A percentile compares a stretch with the other conserved stretches of the same genome.
phyloP scores from a whole-genome alignment of 2,888 invertebrate species.

The Hymenopus coronatus region DNA sequence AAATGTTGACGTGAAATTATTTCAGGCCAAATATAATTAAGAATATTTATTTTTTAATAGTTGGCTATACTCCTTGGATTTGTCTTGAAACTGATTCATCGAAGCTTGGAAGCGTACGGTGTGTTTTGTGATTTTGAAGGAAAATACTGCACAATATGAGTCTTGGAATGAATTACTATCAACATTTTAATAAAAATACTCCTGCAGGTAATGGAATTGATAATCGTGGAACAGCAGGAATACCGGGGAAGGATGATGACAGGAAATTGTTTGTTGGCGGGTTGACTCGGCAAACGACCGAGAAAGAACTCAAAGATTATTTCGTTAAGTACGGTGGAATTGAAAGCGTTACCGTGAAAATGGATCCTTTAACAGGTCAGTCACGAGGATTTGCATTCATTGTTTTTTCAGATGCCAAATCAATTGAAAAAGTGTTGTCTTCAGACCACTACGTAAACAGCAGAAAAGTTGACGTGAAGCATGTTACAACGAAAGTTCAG shows the following conservation, averaged over 20 bases:
- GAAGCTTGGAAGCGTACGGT: neutral
- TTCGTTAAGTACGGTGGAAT: constrained; percentile 63
- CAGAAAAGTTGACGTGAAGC: constrained; percentile 63
- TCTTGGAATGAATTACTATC: constrained; percentile 30
- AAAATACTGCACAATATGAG: neutral
- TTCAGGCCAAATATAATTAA: neutral
- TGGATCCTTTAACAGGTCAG: constrained; percentile 60
- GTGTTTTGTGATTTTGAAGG: neutral
- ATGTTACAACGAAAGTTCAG: constrained; percentile 60
- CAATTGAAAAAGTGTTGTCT: constrained; percentile 55
- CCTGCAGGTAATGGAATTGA: constrained; percentile 28
- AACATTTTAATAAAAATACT: constrained; percentile 24
- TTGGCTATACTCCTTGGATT: constrained; percentile 12
- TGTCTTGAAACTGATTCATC: constrained; percentile 7
- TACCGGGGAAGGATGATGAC: constrained; percentile 50
- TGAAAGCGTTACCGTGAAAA: constrained; percentile 60
- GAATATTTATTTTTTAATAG: neutral
- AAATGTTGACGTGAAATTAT: too few relatives aligned
- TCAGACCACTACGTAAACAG: constrained; percentile 60
- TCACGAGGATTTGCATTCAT: constrained; percentile 67
- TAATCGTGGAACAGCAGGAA: constrained; percentile 39
- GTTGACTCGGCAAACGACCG: constrained; percentile 58
- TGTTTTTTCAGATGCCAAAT: constrained; percentile 56
- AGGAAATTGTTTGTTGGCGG: constrained; percentile 66
- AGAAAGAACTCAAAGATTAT: constrained; percentile 60